A percentile compares a stretch with the other conserved stretches of the same genome.
Evolutionary conservation across 2,888 invertebrate species (phyloP).

Genomic region (Ditula angustiorana): DNA sequence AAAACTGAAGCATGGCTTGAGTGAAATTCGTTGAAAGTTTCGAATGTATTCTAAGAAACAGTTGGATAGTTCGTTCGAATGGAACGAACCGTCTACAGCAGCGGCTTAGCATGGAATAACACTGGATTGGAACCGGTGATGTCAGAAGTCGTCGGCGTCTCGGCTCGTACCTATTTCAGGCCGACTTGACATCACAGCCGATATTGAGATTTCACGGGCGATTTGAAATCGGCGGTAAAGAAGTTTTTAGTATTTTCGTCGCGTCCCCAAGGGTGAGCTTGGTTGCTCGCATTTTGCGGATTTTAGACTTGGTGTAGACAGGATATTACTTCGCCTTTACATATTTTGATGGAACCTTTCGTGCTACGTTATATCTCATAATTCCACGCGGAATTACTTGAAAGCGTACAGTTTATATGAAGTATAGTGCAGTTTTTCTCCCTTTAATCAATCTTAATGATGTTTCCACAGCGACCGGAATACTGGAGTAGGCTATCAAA

Average conservation of each 20-base stretch:
- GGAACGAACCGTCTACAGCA: slow-evolving; percentile 45
- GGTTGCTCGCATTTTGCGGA: slow-evolving; percentile 2
- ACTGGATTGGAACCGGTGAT: slow-evolving; percentile 43
- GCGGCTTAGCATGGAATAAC: slow-evolving; percentile 40
- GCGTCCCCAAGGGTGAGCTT: neutral
- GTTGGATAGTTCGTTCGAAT: slow-evolving; percentile 14
- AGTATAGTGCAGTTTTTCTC: slow-evolving; percentile 1
- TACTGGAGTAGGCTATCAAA: slow-evolving; percentile 32
- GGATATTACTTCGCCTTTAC: neutral
- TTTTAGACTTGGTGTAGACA: neutral
- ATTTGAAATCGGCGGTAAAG: slow-evolving; percentile 17
- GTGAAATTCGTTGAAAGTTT: slow-evolving; percentile 11
- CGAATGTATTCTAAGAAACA: slow-evolving; percentile 10
- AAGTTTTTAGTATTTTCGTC: slow-evolving; percentile 20
- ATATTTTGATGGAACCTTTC: neutral
- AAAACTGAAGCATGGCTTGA: neutral
- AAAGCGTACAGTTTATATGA: neutral
- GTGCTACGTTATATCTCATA: neutral
- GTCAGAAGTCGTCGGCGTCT: slow-evolving; percentile 49
- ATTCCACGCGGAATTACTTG: neutral
- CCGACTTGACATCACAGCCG: slow-evolving; percentile 17
- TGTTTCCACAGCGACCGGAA: slow-evolving; percentile 22
- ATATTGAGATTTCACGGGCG: slow-evolving; percentile 32
- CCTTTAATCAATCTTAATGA: slow-evolving; percentile 29
- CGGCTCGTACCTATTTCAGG: slow-evolving; percentile 45